Evolutionary conservation across 2,797 vertebrate genomes (phyloP).

Genomic region (Notoglanidium macrostoma): DNA sequence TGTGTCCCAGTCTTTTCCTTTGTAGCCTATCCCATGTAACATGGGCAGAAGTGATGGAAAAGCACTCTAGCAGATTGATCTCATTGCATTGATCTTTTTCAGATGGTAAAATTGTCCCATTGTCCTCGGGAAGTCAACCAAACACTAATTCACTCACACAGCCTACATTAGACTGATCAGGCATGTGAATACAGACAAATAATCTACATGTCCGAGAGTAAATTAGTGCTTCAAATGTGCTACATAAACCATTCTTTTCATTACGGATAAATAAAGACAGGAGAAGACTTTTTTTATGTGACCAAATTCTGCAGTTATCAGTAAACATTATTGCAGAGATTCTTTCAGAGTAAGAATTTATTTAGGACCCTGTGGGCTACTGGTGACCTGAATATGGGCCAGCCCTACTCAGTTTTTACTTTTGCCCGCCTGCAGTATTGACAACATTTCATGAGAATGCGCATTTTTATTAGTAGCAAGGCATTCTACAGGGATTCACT

Average conservation of each 20-base stretch:
- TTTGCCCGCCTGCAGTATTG: not conserved
- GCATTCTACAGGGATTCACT: not conserved
- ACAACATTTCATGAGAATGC: conserved; percentile 17
- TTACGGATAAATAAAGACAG: not conserved
- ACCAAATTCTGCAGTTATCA: not conserved
- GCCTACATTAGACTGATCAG: conserved; percentile 28
- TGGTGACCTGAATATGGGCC: conserved; percentile 26
- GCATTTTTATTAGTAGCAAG: not conserved
- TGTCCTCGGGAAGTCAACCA: conserved; percentile 38
- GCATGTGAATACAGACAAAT: conserved; percentile 14
- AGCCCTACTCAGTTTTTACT: conserved; percentile 4
- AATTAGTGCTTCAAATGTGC: not conserved
- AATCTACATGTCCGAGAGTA: not conserved
- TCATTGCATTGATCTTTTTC: conserved; percentile 52
- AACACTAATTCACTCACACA: conserved; percentile 43
- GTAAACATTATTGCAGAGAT: not conserved
- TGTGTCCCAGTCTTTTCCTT: conserved; percentile 38
- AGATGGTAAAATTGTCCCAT: conserved; percentile 50
- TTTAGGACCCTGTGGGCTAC: conserved; percentile 9
- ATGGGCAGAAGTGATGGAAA: conserved; percentile 42
- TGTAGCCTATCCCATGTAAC: conserved; percentile 38
- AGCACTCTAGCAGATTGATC: conserved; percentile 60
- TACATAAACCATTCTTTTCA: not conserved
- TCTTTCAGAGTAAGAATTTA: not conserved
- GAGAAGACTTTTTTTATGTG: not conserved